Conservation (phyloP, 1,140 invertebrate genomes). For the Nasonia longicornis region DNA sequence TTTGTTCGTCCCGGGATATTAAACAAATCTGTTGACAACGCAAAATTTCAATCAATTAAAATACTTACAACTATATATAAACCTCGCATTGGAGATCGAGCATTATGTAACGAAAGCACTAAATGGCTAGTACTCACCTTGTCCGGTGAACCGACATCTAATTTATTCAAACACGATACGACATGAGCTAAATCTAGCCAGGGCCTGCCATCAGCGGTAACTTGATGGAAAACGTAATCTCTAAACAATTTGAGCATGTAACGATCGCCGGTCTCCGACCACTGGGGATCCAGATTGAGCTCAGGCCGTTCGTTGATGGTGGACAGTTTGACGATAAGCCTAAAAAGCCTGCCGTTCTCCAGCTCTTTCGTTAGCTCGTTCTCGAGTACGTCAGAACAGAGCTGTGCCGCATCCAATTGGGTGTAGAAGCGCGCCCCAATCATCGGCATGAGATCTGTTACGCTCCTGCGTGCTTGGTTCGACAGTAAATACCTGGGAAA, state of each 20-base stretch:
- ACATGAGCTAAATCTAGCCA: constrained; percentile 97
- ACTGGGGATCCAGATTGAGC: constrained; percentile 92
- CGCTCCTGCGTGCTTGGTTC: constrained; percentile 78
- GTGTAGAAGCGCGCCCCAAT: constrained; percentile 97
- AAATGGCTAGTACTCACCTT: constrained; percentile 73
- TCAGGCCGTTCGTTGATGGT: constrained; percentile 95
- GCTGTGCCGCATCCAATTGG: constrained; percentile 90
- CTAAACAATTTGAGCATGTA: constrained; percentile 98
- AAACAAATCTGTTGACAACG: constrained; percentile 83
- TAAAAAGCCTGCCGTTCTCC: constrained; percentile 93
- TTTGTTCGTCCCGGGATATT: constrained; percentile 95
- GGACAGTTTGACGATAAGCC: constrained; percentile 90
- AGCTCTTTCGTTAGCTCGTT: constrained; percentile 93
- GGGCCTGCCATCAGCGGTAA: constrained; percentile 90
- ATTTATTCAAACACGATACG: constrained; percentile 93
- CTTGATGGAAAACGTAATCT: constrained; percentile 96
- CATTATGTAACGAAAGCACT: constrained; percentile 19
- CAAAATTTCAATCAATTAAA: constrained; percentile 1
- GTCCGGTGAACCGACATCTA: constrained; percentile 88
- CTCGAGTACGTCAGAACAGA: constrained; percentile 89
- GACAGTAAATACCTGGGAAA: constrained; percentile 81
- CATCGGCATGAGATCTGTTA: constrained; percentile 99
- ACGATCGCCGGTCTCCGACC: constrained; percentile 97
- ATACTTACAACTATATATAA: background rate
- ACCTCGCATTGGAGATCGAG: background rate